These are phyloP conservation scores for Branchipolynoe longqiensis DNA, from an alignment of 2,888 invertebrate genomes.

Conservation along the genomic window DNA sequence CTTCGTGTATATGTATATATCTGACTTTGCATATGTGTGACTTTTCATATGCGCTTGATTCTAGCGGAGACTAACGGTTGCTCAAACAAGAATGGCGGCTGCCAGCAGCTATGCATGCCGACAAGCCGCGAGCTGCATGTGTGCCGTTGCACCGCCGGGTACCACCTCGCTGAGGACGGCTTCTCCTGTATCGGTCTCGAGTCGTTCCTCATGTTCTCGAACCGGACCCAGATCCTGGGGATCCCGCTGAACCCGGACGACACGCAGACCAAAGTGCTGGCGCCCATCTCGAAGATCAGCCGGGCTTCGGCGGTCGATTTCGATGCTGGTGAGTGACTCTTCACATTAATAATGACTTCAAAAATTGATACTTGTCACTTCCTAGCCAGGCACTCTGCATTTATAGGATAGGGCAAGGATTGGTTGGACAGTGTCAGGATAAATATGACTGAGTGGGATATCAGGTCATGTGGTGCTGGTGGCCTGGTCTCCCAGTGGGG, in stretches of 20 bases:
- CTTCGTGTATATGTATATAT: no score
- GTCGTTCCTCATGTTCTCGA: constrained; percentile 89
- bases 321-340: constrained; percentile 82
- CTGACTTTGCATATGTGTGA: no score
- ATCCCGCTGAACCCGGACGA: constrained; percentile 82
- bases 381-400: no score
- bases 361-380: no score
- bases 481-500: no score
- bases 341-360: neutral
- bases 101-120: constrained; percentile 90
- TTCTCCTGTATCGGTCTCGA: constrained; percentile 57
- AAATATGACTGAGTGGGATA: no score
- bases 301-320: constrained; percentile 90
- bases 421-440: no score
- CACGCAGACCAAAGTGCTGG: constrained; percentile 84
- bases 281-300: constrained; percentile 88
- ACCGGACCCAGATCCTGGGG: constrained; percentile 90
- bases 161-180: constrained; percentile 55
- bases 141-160: constrained; percentile 96
- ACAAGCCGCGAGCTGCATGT: constrained; percentile 80
- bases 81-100: constrained; percentile 85
- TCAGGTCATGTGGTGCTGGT: no score
- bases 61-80: constrained; percentile 83
- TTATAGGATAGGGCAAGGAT: no score
- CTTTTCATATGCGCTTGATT: no score